Evolutionary conservation across 2,797 vertebrate genomes (phyloP), one percentile per base, ranked within the genome.

Genomic region (Cirrhinus molitorella): DNA sequence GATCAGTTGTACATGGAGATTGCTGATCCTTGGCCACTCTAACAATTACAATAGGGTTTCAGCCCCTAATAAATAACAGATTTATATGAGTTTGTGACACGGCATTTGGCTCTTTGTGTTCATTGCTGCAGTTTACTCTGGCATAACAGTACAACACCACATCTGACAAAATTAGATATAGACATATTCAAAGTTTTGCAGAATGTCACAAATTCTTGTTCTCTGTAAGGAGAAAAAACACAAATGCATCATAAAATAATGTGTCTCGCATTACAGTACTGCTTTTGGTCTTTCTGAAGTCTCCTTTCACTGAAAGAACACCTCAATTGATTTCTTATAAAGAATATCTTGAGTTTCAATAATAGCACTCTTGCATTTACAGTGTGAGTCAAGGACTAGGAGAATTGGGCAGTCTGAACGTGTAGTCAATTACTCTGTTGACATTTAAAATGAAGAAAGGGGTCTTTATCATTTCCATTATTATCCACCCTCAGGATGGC

Each of bases 371-470:
- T 25, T 73, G 57, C 55, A 81, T 57, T 70, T 45, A 70, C 5
- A 1, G 47, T 55, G 12, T 45, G 17, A 74, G 55, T 73, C 70
- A 51, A 81, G 59, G 47, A 67, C 31, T n/a, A 23, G 12, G n/a
- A 76, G 37, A 83, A 83, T 45, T 34, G 73, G 40, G 47, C 23
- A 47, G 73, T 45, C 37, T 57, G 57, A 66, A 65, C 53, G 37
- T 82, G 70, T 59, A 49, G 43, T 65, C 68, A 82, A 76, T 70
- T 76, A 73, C 55, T 67, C 21, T 21, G 55, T 43, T 72, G 79
- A 40, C 81, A 81, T 84, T 86, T 88, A 70, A 14, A 47, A 74
- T 59, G 31, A 84, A 76, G 83, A 81, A 65, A 11, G 9, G 43
- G 37, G 37, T 63, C 63, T 80, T 77, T 86, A 80, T 81, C 47